Conservation (phyloP, 2,797 vertebrate genomes). For the Rhinophrynus dorsalis region DNA sequence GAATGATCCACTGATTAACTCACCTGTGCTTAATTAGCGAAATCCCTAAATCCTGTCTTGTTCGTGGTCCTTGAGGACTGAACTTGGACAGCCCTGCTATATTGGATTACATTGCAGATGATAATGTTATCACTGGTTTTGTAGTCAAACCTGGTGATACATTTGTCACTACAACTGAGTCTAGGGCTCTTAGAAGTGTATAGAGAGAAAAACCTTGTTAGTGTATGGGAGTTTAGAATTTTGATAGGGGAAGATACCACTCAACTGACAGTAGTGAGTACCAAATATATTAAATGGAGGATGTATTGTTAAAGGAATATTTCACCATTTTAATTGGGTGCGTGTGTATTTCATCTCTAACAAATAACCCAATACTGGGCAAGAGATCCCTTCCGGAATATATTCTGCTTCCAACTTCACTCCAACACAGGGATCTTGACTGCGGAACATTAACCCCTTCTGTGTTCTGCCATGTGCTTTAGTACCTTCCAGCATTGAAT, state of each 20-base stretch:
- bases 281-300: too few relatives aligned
- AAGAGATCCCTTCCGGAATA: slow-evolving; percentile 1
- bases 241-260: slow-evolving; percentile 3
- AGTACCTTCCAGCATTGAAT: slow-evolving; percentile 5
- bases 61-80: too few relatives aligned
- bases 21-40: too few relatives aligned
- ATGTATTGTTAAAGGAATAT: slow-evolving; percentile 5
- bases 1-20: too few relatives aligned
- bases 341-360: slow-evolving; percentile 23
- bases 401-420: slow-evolving; percentile 25
- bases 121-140: too few relatives aligned
- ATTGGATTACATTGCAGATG: too few relatives aligned
- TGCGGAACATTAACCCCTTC: slow-evolving; percentile 22
- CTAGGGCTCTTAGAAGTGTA: too few relatives aligned
- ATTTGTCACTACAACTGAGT: too few relatives aligned
- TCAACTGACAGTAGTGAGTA: too few relatives aligned
- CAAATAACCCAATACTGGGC: slow-evolving; percentile 2
- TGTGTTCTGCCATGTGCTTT: slow-evolving; percentile 1
- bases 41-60: too few relatives aligned
- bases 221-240: background rate
- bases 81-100: too few relatives aligned
- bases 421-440: slow-evolving; percentile 24
- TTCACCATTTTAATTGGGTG: background rate
- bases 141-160: too few relatives aligned
- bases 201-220: slow-evolving; percentile 8